Evolutionary conservation across 2,888 invertebrate genomes (phyloP).

Genomic region (Apomyelois bistriatella): DNA sequence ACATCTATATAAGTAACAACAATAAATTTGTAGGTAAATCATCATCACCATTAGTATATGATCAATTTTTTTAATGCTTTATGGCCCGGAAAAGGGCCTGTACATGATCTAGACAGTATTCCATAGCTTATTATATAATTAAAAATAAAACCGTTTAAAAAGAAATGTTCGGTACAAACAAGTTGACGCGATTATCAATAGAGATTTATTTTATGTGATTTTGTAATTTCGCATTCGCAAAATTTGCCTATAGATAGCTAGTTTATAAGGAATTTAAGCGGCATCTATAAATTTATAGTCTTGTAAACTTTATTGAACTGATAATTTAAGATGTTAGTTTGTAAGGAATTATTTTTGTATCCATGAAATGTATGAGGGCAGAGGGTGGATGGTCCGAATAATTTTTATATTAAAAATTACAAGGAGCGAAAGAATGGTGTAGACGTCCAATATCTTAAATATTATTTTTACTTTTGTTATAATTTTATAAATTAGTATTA

Average conservation of each 20-base stretch:
- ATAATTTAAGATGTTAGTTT: conserved; percentile 57
- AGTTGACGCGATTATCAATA: conserved; percentile 16
- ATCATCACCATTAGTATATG: too few species aligned
- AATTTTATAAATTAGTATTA: conserved; percentile 68
- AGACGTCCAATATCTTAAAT: conserved; percentile 60
- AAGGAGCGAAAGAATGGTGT: conserved; percentile 62
- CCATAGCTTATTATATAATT: too few species aligned
- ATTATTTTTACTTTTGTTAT: conserved; percentile 52
- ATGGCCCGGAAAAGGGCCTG: too few species aligned
- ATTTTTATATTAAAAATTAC: conserved; percentile 78
- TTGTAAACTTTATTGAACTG: conserved; percentile 64
- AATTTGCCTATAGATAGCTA: conserved; percentile 38
- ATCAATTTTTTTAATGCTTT: too few species aligned
- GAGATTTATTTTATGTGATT: conserved; percentile 54
- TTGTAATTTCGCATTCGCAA: conserved; percentile 33
- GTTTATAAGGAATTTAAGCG: conserved; percentile 23
- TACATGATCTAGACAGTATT: too few species aligned
- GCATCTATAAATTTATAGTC: conserved; percentile 38
- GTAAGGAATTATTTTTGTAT: conserved; percentile 56
- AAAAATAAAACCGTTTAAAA: too few species aligned
- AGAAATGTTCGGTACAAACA: not conserved
- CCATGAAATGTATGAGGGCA: conserved; percentile 41
- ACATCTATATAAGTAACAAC: too few species aligned
- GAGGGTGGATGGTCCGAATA: conserved; percentile 57
- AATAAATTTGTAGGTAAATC: too few species aligned